Evolutionary conservation across 2,113 vertebrate species (phyloP), one percentile per base, ranked within the genome.

Genomic region (Murina feae): DNA sequence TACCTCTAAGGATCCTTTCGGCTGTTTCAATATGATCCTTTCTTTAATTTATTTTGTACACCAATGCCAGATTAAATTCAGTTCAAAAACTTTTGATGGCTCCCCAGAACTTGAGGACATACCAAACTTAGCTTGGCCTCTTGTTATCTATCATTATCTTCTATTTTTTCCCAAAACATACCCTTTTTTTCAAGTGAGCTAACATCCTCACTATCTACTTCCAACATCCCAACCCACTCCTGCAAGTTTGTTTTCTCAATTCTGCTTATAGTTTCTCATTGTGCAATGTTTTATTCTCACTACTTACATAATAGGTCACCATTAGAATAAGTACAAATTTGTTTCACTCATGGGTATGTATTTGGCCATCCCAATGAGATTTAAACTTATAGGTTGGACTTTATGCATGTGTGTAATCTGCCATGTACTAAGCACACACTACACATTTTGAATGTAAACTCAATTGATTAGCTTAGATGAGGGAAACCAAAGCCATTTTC

Each of bases 51-150:
- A 80, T 86, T 7, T 93, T 76, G 8, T 44, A 90, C 11, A 55
- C 16, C 47, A 95, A 82, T 51, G 84, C 6, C 51, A 95, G 37
- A 92, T 58, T 74, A 87, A 93, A 74, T 86, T 96, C 14, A 87
- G 69, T 49, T 95, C 23, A 93, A 95, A 93, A 91, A 42, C 44
- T 55, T 37, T 14, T 35, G 25, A 79, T 90, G 76, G 25, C 3
- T 76, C 58, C 44, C 30, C 23, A 95, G 37, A 8, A 47, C 53
- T 76, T 90, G 30, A 91, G 25, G 25, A 47, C 30, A 60, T 32
- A 69, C 12, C 35, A 91, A 55, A 89, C 51, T 88, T 32, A 84
- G 32, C 16, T 58, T 75, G 25, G 82, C 6, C 37, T 39, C 58
- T 88, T 75, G 28, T 39, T 80, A 86, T 8, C 20, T 68, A 63